These are phyloP conservation scores for Tipula lateralis DNA, from an alignment of 2,888 invertebrate species.

Conservation along the genomic window DNA sequence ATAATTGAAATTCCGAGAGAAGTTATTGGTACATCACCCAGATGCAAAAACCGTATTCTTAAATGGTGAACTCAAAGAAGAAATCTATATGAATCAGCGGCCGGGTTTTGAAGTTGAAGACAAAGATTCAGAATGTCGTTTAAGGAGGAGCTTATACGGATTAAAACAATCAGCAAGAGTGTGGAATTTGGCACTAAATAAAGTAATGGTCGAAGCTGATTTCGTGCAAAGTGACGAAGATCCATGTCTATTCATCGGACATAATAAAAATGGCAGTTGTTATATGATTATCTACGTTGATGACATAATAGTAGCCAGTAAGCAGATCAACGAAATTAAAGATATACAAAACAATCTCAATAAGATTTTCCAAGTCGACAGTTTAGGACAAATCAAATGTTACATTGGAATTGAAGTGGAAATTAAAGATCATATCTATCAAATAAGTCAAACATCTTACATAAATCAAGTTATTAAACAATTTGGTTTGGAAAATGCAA, in stretches of 20 bases:
- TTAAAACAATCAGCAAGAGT: not conserved
- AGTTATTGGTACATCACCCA: too few species aligned
- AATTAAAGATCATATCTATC: too few species aligned
- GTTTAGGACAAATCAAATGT: not conserved
- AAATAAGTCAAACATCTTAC: not conserved
- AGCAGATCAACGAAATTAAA: not conserved
- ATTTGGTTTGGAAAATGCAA: not conserved
- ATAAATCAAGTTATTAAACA: not conserved
- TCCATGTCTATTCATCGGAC: not conserved
- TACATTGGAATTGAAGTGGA: too few species aligned
- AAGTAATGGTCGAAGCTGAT: not conserved
- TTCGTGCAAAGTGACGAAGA: not conserved
- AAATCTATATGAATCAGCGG: too few species aligned
- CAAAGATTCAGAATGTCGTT: not conserved
- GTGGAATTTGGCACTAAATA: not conserved
- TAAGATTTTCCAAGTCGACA: not conserved
- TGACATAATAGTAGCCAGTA: not conserved
- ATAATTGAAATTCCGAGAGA: too few species aligned
- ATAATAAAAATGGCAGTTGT: not conserved
- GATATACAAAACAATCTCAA: not conserved
- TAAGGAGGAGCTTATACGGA: not conserved
- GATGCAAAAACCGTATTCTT: too few species aligned
- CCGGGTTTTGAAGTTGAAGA: not conserved
- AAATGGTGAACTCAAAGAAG: too few species aligned
- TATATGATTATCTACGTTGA: not conserved